These are phyloP conservation scores for Philaenus spumarius DNA, from an alignment of 1,140 invertebrate genomes.

Conservation along the genomic window DNA sequence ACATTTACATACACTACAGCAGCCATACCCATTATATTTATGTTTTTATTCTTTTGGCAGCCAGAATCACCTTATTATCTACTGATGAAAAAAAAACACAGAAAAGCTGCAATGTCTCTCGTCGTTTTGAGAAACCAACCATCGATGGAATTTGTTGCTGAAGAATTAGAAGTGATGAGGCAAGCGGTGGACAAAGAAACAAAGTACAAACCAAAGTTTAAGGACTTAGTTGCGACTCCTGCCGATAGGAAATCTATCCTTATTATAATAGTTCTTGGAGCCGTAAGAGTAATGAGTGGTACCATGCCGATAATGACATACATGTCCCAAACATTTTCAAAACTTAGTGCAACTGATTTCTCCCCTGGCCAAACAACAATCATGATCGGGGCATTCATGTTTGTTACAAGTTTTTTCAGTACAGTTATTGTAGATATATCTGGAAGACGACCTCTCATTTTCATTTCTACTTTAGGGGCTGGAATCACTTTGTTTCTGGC, in stretches of 20 bases:
- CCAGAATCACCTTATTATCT: slow-evolving; percentile 76
- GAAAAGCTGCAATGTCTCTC: slow-evolving; percentile 56
- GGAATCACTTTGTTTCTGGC: slow-evolving; percentile 27
- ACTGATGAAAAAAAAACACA: slow-evolving; percentile 48
- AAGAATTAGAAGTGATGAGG: slow-evolving; percentile 22
- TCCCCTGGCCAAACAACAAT: slow-evolving; percentile 17
- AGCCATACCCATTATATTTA: slow-evolving; percentile 51
- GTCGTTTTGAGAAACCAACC: slow-evolving; percentile 50
- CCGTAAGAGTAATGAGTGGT: slow-evolving; percentile 22
- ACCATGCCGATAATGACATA: slow-evolving; percentile 26
- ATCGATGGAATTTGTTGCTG: slow-evolving; percentile 9
- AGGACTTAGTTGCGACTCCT: slow-evolving; percentile 18
- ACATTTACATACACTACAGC: slow-evolving; percentile 56
- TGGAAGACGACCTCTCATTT: slow-evolving; percentile 46
- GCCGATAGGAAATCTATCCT: slow-evolving; percentile 22
- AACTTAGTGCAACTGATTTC: background rate
- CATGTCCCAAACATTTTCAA: slow-evolving; percentile 21
- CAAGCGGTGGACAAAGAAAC: slow-evolving; percentile 9
- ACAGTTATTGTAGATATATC: slow-evolving; percentile 32
- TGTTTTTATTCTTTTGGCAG: slow-evolving; percentile 60
- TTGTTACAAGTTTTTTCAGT: slow-evolving; percentile 39
- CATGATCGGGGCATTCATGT: slow-evolving; percentile 24
- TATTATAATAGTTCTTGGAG: slow-evolving; percentile 21
- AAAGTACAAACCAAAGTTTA: slow-evolving; percentile 16
- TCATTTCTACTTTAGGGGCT: slow-evolving; percentile 38